Evolutionary conservation across 1,140 invertebrate species (phyloP).

Genomic region (Hyles euphorbiae): DNA sequence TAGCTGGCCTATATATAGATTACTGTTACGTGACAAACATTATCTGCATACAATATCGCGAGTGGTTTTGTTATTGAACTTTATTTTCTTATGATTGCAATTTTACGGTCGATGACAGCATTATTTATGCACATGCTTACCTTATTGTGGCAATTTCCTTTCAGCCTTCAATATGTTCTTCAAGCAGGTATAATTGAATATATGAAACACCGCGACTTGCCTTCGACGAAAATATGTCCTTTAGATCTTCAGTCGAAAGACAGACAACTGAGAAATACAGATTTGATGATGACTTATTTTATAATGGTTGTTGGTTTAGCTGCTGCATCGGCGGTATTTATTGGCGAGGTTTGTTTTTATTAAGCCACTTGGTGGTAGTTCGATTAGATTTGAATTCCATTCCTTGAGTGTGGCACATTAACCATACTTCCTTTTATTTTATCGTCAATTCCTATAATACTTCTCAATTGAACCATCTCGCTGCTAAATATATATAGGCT

Average conservation of each 20-base stretch:
- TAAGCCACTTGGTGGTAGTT: too few relatives aligned
- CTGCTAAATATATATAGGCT: too few relatives aligned
- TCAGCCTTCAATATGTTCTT: conserved; percentile 79
- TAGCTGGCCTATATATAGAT: background rate
- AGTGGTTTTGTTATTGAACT: too few relatives aligned
- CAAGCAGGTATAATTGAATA: conserved; percentile 85
- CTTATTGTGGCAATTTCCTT: conserved; percentile 31
- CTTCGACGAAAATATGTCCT: conserved; percentile 85
- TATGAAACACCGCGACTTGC: conserved; percentile 77
- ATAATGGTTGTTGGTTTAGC: conserved; percentile 80
- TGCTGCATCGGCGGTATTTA: conserved; percentile 78
- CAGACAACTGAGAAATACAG: conserved; percentile 81
- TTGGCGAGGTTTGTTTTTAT: conserved; percentile 75
- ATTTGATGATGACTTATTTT: conserved; percentile 84
- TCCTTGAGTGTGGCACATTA: too few relatives aligned
- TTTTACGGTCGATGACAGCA: background rate
- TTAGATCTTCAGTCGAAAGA: conserved; percentile 87
- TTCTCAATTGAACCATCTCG: too few relatives aligned
- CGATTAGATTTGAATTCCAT: too few relatives aligned
- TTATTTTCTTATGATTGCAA: background rate
- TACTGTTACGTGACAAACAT: background rate
- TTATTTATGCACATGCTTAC: background rate
- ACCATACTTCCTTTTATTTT: too few relatives aligned
- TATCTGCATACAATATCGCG: background rate
- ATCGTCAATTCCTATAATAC: too few relatives aligned